Percentiles rank a stretch among this genome's conserved stretches.
Evolutionary conservation across 1,140 invertebrate genomes (phyloP).

Genomic region (Mya arenaria): DNA sequence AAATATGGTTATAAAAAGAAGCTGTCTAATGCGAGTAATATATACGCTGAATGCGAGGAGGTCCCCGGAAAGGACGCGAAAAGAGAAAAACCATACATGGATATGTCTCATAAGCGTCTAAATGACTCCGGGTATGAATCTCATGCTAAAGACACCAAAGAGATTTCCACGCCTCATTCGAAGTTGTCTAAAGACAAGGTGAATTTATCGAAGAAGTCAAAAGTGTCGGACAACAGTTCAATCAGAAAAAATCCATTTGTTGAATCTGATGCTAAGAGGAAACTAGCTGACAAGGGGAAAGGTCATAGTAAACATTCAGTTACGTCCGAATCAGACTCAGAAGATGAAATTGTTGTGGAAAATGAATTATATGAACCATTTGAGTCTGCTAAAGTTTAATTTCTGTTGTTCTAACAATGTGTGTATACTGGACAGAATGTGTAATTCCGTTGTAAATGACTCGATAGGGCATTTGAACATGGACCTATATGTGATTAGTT

Average conservation of each 20-base stretch:
- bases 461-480: too few relatives aligned
- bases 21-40: constrained; percentile 51
- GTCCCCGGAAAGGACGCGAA: constrained; percentile 8
- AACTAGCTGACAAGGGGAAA: not conserved
- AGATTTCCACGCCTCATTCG: not conserved
- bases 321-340: constrained; percentile 41
- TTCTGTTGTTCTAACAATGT: too few relatives aligned
- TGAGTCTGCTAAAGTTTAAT: constrained; percentile 50
- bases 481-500: too few relatives aligned
- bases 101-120: constrained; percentile 43
- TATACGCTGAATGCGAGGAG: constrained; percentile 49
- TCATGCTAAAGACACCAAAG: not conserved
- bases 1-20: constrained; percentile 40
- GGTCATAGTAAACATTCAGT: constrained; percentile 21
- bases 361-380: constrained; percentile 53
- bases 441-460: too few relatives aligned
- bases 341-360: constrained; percentile 45
- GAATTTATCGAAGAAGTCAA: constrained; percentile 42
- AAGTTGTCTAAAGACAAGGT: constrained; percentile 46
- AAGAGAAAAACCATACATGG: constrained; percentile 41
- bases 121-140: constrained; percentile 33
- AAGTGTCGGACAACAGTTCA: constrained; percentile 11
- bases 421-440: too few relatives aligned
- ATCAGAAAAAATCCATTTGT: constrained; percentile 7
- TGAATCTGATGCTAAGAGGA: constrained; percentile 16